Conservation (phyloP, 2,113 vertebrate species). For the Anguilla japonica region DNA sequence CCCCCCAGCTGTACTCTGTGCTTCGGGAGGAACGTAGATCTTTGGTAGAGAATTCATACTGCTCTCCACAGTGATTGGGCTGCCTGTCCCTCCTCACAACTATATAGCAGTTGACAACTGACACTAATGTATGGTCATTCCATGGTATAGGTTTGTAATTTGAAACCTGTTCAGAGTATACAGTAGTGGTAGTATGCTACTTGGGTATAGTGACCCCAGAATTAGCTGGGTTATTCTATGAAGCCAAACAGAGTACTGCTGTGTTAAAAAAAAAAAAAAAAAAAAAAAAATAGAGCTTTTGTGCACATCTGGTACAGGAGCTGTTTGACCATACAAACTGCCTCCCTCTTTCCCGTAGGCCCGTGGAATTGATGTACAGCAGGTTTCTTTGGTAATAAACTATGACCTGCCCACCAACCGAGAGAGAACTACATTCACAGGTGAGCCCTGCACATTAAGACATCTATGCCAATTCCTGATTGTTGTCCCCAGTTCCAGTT, state of each 20-base stretch:
- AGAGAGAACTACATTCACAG: slow-evolving; percentile 81
- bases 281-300: neutral
- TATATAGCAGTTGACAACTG: slow-evolving; percentile 55
- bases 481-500: too few species aligned
- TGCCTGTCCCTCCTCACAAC: slow-evolving; percentile 49
- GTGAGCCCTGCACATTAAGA: slow-evolving; percentile 38
- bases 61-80: slow-evolving; percentile 65
- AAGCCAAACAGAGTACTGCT: too few species aligned
- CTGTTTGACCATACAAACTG: neutral
- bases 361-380: slow-evolving; percentile 78
- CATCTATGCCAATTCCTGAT: too few species aligned
- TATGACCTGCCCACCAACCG: slow-evolving; percentile 81
- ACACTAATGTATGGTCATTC: neutral
- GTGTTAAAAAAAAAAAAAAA: too few species aligned
- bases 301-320: neutral
- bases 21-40: slow-evolving; percentile 60
- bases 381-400: slow-evolving; percentile 79
- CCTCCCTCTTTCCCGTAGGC: slow-evolving; percentile 52
- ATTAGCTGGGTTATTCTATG: neutral
- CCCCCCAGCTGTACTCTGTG: slow-evolving; percentile 57
- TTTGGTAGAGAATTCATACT: slow-evolving; percentile 61
- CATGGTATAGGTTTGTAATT: neutral
- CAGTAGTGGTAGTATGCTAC: neutral
- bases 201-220: neutral
- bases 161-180: neutral